Base-by-base conservation (phyloP, 2,113 vertebrate species). In the Amazona guildingii region DNA sequence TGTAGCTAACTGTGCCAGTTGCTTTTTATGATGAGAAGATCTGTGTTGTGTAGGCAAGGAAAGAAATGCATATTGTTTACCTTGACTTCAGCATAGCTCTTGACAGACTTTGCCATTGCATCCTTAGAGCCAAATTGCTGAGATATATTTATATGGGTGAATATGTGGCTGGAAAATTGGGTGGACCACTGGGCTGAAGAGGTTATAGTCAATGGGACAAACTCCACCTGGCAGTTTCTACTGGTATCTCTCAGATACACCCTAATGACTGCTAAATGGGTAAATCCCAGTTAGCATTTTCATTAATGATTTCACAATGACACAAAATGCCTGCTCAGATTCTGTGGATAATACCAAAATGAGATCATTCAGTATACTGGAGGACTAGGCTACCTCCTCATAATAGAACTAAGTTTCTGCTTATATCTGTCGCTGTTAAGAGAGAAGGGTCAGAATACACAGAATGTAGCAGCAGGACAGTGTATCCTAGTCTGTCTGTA, bases 41-140 rank as follows among this genome's bases (percentile, higher is more conserved):
- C 14, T 52, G 16, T 37, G 19, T 37, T 69, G 16, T 1, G 0
- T 44, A 24, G 13, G 6, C 11, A 59, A 78, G 11, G 7, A 3
- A 8, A 68, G 12, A 44, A 41, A 10, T n/a, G 8, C 4, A 3
- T 62, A 4, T 68, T 52, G 18, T 62, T 70, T 79, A 69, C 13
- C 9, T 64, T 79, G 14, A 74, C 19, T 35, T 70, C 57, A 76
- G 44, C 4, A 28, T 39, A 59, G 8, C 11, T 74, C 25, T 44
- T 70, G 11, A 55, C 5, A 7, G 31, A 15, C 13, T 70, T 90
- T 80, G 20, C 9, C 15, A 51, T 44, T 39, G 9, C 39, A 75
- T 39, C 24, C 13, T 75, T n/a, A 28, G 13, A 70, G 20, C 3
- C 33, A n/a, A 17, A 44, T n/a, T 83, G 10, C 23, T 79, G 48